Conservation (phyloP, 2,797 vertebrate species). For the Sebastes minor region DNA sequence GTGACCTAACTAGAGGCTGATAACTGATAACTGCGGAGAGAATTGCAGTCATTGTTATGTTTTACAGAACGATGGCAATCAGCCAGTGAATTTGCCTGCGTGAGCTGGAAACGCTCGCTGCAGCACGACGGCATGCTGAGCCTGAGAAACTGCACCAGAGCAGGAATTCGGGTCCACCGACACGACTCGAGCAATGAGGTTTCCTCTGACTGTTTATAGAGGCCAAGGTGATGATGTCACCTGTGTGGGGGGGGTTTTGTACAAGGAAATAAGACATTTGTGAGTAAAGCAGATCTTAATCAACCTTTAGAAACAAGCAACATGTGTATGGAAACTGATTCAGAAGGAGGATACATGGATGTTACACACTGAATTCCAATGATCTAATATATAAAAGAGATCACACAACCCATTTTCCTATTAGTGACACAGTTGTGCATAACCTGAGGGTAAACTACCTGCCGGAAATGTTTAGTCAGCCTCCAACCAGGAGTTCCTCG, state of each 20-base stretch:
- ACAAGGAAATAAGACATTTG: not conserved
- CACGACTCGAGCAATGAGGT: not conserved
- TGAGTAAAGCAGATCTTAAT: not conserved
- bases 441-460: not conserved
- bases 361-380: not conserved
- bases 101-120: constrained; percentile 42
- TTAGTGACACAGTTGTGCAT: not conserved
- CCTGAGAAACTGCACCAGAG: constrained; percentile 49
- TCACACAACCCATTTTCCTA: not conserved
- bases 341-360: not conserved
- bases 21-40: constrained; percentile 30
- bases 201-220: constrained; percentile 32
- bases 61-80: constrained; percentile 50
- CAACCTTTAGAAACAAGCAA: not conserved
- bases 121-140: constrained; percentile 38
- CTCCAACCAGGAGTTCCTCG: not conserved
- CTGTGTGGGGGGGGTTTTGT: not conserved
- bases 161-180: constrained; percentile 19
- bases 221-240: constrained; percentile 54
- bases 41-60: constrained; percentile 41
- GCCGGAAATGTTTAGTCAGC: not conserved
- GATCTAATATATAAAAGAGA: not conserved
- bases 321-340: not conserved
- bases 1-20: constrained; percentile 24
- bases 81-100: constrained; percentile 47